Percentiles rank a stretch among this genome's conserved stretches.
Evolutionary conservation across 2,113 vertebrate species (phyloP).

Genomic region (Cricetomys ansorgei): DNA sequence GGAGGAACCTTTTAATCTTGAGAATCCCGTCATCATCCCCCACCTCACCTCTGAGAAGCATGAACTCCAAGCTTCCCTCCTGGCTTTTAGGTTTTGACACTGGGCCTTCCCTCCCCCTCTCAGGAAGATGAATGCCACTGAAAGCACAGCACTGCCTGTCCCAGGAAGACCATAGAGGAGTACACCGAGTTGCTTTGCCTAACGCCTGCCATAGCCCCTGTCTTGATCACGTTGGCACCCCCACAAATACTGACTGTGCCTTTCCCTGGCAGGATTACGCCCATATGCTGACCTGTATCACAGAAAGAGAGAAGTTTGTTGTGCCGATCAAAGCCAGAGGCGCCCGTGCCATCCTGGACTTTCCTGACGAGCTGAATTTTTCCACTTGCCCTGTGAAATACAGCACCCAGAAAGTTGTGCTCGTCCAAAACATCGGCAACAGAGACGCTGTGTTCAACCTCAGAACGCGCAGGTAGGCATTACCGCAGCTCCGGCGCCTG

Average conservation of each 20-base stretch:
- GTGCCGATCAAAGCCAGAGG: slow-evolving; percentile 90
- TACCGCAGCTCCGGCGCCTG: slow-evolving; percentile 18
- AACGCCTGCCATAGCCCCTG: not conserved
- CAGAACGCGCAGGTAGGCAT: slow-evolving; percentile 86
- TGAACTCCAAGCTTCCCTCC: not conserved
- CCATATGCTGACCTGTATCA: slow-evolving; percentile 89
- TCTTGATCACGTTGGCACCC: not conserved
- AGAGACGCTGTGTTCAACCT: slow-evolving; percentile 87
- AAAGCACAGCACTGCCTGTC: not conserved
- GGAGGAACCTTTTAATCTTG: not conserved
- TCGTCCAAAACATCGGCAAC: slow-evolving; percentile 90
- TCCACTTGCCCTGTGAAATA: slow-evolving; percentile 89
- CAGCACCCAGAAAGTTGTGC: slow-evolving; percentile 88
- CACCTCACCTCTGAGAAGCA: not conserved
- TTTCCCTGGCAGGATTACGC: slow-evolving; percentile 89
- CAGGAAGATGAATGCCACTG: not conserved
- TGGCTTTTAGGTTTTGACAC: not conserved
- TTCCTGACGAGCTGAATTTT: slow-evolving; percentile 91
- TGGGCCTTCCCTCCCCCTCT: not conserved
- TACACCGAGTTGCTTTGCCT: not conserved
- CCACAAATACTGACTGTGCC: slow-evolving; percentile 1
- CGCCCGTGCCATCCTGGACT: slow-evolving; percentile 90
- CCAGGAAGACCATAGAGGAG: not conserved
- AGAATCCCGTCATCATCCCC: not conserved
- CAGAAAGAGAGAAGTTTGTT: slow-evolving; percentile 90